Evolutionary conservation across 2,888 invertebrate genomes (phyloP), one percentile per base, ranked within the genome.

Genomic region (Trissolcus brochymenae): DNA sequence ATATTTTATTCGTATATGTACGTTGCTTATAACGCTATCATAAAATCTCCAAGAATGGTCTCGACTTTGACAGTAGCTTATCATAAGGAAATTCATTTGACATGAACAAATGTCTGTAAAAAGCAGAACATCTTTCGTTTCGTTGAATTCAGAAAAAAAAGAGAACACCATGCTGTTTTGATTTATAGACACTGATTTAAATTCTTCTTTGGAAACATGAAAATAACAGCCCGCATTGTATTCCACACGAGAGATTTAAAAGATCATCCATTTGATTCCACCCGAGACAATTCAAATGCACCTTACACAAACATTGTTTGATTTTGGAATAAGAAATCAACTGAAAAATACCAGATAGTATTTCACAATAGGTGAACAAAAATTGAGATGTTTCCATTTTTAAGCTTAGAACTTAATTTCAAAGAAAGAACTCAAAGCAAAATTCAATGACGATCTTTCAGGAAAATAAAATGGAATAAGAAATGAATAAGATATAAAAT

Each of bases 131-230:
- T 4, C 9, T 6, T 46, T 46, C 14, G 43, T 56, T n/a, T 49
- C 19, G 51, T 35, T 25, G 41, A 9, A 25, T 57, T n/a, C 19
- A 43, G 17, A 17, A 7, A 56, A 56, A 50, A 62, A 62, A 41
- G 6, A 29, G 41, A 67, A 61, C 49, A 29, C 55, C 56, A 70
- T 41, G 50, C 41, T 49, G 50, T 56, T 62, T 62, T 70, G 70
- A 70, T 70, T 61, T 70, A 70, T 70, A n/a, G 55, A 4, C 41
- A 25, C 50, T 70, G 56, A 61, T 70, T 70, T 62, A 70, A 55
- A 70, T 62, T 70, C 61, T 49, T 14, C 55, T 70, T 62, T 54
- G 54, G 41, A 49, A 70, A 35, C 50, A 17, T 56, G 17, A 17
- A 54, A 70, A 70, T 56, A 62, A 62, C 43, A 13, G 43, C 3